Percentiles rank a stretch among this genome's conserved stretches.
These are phyloP conservation scores for Tenebrio molitor DNA, from an alignment of 1,140 invertebrate genomes.

Conservation along the genomic window DNA sequence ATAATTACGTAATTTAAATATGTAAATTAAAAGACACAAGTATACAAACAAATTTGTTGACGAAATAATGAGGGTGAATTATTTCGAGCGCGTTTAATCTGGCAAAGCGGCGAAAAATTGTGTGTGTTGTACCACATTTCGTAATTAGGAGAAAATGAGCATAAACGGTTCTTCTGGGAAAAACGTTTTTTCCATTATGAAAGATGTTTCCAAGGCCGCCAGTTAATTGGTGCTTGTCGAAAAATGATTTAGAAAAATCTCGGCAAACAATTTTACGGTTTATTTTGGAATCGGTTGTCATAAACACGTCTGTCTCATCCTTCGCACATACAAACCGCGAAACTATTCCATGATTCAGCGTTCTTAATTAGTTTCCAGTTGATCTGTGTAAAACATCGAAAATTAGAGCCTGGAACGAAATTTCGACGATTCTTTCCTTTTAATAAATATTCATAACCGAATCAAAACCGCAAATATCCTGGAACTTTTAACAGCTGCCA, in stretches of 20 bases:
- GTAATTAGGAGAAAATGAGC: too few species aligned
- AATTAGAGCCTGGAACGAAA: neutral
- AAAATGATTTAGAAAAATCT: constrained; percentile 7
- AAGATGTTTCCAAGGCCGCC: constrained; percentile 17
- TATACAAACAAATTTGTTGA: neutral
- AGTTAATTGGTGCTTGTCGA: neutral
- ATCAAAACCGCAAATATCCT: constrained; percentile 24
- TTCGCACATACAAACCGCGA: constrained; percentile 4
- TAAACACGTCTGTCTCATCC: constrained; percentile 19
- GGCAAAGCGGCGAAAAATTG: neutral
- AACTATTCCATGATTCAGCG: constrained; percentile 11
- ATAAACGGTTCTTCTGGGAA: too few species aligned
- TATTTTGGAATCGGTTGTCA: neutral
- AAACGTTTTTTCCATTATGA: neutral
- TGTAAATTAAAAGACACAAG: neutral
- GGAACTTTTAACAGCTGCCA: constrained; percentile 34
- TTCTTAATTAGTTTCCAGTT: constrained; percentile 7
- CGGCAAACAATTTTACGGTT: constrained; percentile 6
- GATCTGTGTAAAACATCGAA: constrained; percentile 21
- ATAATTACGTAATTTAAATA: neutral
- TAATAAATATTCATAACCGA: constrained; percentile 38
- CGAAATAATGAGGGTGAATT: neutral
- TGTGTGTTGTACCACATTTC: neutral
- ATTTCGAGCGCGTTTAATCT: neutral
- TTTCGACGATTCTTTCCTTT: constrained; percentile 1